Evolutionary conservation across 2,113 vertebrate species (phyloP), one percentile per base, ranked within the genome.

Genomic region (Tringa solitaria): DNA sequence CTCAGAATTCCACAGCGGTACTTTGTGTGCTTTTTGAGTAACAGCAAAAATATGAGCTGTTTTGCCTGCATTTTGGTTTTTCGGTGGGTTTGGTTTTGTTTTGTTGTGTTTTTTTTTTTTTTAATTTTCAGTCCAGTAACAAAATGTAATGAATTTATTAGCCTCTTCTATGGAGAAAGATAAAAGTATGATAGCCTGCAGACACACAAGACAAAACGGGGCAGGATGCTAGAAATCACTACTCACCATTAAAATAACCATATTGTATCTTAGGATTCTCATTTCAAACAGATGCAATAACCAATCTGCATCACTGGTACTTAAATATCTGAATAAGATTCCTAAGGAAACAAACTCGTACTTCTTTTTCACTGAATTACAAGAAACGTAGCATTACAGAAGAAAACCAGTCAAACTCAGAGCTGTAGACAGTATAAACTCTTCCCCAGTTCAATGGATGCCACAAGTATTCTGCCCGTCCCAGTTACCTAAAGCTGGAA

Each of bases 401-500:
- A n/a, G n/a, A n/a, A 67, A 75, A 51, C 2, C 19, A 43, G 63
- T 26, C 74, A 46, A 43, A 51, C 7, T 4, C 39, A 46, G n/a
- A 59, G 15, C 8, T 65, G 22, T 17, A 73, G 48, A 4, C 18
- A 39, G 20, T 6, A 33, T 9, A 7, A 80, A 35, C 14, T 51
- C n/a, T 20, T 59, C 14, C 41, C 26, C 63, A 51, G 26, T 2
- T 1, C 1, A 33, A 27, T 0, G 20, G 28, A 35, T 11, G 12
- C 13, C 73, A 76, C 33, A 61, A n/a, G 27, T 37, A 8, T 4
- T 64, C 63, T 87, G 33, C 73, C 41, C 5, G 2, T 13, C 39
- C 48, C 27, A n/a, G 18, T 11, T 3, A 12, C 17, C 69, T 35
- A 14, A 14, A 2, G n/a, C 27, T 48, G 63, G 56, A 54, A 85